Base-by-base conservation (phyloP, 1,140 invertebrate genomes). In the Copidosoma floridanum region DNA sequence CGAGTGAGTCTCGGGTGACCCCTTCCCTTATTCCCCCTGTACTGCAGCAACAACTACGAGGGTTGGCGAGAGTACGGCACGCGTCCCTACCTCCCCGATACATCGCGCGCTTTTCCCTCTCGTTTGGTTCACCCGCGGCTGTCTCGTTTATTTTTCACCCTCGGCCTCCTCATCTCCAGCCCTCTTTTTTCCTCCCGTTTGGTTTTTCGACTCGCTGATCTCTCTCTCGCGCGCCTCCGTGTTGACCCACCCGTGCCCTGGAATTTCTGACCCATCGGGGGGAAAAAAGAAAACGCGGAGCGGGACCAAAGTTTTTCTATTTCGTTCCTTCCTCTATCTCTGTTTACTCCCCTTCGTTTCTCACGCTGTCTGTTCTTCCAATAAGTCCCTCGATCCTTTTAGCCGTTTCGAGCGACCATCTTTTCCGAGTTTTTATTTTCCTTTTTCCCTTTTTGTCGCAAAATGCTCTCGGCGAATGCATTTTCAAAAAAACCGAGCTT, bases 1-100 rank as follows among this genome's bases (percentile, higher is more conserved):
- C 54, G 65, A 65, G 66, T 65, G 64, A 65, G 61, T 65, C 61
- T 67, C 65, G 61, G 59, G 48, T 69, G 51, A 68, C 66, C 59
- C 38, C n/a, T n/a, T n/a, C n/a, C n/a, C n/a, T n/a, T n/a, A n/a
- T n/a, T n/a, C n/a, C n/a, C 14, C 38, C 50, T 18, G 37, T 5
- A 11, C 10, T n/a, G 26, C 50, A 14, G 8, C 3, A 41, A 41
- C 37, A 41, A 53, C 51, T 18, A 43, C 14, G 11, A 53, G 4
- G 40, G 4, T 23, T 6, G 20, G 5, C 26, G 18, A 3, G 12
- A 16, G 29, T 26, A 50, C 52, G 8, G 40, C 51, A 53, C 40
- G 57, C 56, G 58, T 65, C 65, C 66, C n/a, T n/a, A n/a, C 29
- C 29, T 12, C 63, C 32, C n/a, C 63, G 65, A 67, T 66, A 61